Base-by-base conservation (phyloP, 2,113 vertebrate species). In the Andinoacara biseriatus region DNA sequence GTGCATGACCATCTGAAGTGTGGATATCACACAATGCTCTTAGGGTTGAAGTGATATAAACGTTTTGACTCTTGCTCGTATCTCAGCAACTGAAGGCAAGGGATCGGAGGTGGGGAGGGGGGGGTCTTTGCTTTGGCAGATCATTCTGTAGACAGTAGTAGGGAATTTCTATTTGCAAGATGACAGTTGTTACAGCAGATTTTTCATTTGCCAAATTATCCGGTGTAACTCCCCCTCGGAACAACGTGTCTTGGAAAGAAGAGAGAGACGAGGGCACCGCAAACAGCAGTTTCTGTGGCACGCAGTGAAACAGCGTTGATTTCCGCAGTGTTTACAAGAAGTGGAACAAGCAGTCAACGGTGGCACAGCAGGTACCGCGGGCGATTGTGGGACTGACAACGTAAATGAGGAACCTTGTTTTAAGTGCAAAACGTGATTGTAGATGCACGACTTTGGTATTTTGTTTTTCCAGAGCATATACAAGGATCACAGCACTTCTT, bases 221-320 rank as follows among this genome's bases (percentile, higher is more conserved):
- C 10, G 72, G 83, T 87, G 86, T 86, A 91, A 80, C 82, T 77
- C 38, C 59, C 63, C 11, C 4, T 46, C 29, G 58, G 58, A 74
- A 83, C 54, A 33, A 33, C 57, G 65, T 5, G 2, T 56, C 18
- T 29, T 2, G 31, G 75, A 38, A 84, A 82, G 26, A 58, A 57
- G 15, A 43, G 10, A 2, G 29, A 80, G 58, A 72, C 78, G 40
- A 78, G 72, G 72, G 49, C 80, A 10, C 49, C 61, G 1, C 17
- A 54, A 58, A 74, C 38, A 29, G 56, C 60, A 40, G 22, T 18
- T 60, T 17, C 29, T 52, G 5, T 76, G 65, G 80, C 60, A 85
- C 52, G 14, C 63, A 59, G 80, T 59, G 49, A 92, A 76, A 43
- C 79, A 33, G 52, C 7, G 15, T n/a, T 76, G 35, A 82, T 79